Evolutionary conservation across 2,113 vertebrate species (phyloP).

Genomic region (Atrichornis clamosus): DNA sequence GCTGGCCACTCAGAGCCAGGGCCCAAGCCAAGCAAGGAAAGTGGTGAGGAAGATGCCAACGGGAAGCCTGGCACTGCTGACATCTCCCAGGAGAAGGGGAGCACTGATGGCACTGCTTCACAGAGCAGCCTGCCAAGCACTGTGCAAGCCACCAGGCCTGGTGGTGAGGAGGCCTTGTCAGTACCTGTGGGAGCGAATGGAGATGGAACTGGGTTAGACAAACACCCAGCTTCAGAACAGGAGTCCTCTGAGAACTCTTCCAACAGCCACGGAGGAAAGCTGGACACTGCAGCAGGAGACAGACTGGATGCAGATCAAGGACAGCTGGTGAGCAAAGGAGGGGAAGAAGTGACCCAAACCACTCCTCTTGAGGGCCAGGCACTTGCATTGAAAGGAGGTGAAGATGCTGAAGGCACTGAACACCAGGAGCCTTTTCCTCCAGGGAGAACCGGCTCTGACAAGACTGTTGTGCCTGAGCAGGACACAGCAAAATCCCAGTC

Average conservation of each 20-base stretch:
- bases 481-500: background rate
- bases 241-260: background rate
- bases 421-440: background rate
- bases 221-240: background rate
- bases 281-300: background rate
- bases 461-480: constrained; percentile 5
- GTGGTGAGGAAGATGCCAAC: background rate
- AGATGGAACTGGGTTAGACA: background rate
- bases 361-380: background rate
- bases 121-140: background rate
- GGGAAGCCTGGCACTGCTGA: background rate
- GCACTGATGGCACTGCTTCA: background rate
- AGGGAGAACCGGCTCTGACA: background rate
- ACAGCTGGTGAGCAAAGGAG: background rate
- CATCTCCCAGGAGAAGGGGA: background rate
- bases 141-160: background rate
- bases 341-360: background rate
- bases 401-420: background rate
- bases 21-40: background rate
- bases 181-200: rapidly evolving
- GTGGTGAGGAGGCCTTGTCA: background rate
- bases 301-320: constrained; percentile 7
- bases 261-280: background rate
- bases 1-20: background rate
- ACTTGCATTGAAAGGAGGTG: background rate